Conservation (phyloP, 2,113 vertebrate species). For the Embiotoca jacksoni region DNA sequence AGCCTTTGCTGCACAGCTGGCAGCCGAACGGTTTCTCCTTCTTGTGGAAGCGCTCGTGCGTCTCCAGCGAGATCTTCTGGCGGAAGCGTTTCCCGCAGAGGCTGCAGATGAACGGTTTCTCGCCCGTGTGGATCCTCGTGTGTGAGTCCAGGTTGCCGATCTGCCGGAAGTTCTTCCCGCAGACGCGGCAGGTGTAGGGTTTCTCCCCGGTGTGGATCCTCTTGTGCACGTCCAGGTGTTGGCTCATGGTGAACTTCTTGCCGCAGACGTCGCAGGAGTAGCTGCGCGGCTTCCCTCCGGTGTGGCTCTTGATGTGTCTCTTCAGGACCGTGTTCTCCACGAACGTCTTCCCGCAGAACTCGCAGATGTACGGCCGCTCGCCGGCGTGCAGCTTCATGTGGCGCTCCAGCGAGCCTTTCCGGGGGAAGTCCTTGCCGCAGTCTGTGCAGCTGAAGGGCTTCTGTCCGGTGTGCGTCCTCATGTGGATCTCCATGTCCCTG, state of each 20-base stretch:
- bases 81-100: slow-evolving; percentile 78
- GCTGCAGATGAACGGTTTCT: slow-evolving; percentile 84
- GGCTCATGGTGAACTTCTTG: slow-evolving; percentile 79
- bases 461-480: slow-evolving; percentile 61
- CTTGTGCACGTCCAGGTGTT: slow-evolving; percentile 80
- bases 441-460: slow-evolving; percentile 71
- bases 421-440: slow-evolving; percentile 70
- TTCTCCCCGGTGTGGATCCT: slow-evolving; percentile 77
- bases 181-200: slow-evolving; percentile 79
- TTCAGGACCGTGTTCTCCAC: slow-evolving; percentile 62
- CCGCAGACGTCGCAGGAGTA: slow-evolving; percentile 77
- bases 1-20: slow-evolving; percentile 69
- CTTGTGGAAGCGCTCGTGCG: slow-evolving; percentile 85
- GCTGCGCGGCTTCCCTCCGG: slow-evolving; percentile 44
- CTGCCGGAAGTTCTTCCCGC: slow-evolving; percentile 86
- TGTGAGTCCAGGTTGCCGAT: slow-evolving; percentile 86
- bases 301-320: slow-evolving; percentile 74
- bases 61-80: slow-evolving; percentile 77
- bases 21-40: slow-evolving; percentile 69
- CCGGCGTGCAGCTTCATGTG: slow-evolving; percentile 68
- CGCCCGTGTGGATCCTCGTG: slow-evolving; percentile 84
- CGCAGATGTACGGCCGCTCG: slow-evolving; percentile 63
- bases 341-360: slow-evolving; percentile 76
- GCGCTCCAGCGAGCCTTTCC: slow-evolving; percentile 71
- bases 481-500: slow-evolving; percentile 70